A percentile compares a stretch with the other conserved stretches of the same genome.
Conservation (phyloP, 1,140 invertebrate species). For the Araneus ventricosus region DNA sequence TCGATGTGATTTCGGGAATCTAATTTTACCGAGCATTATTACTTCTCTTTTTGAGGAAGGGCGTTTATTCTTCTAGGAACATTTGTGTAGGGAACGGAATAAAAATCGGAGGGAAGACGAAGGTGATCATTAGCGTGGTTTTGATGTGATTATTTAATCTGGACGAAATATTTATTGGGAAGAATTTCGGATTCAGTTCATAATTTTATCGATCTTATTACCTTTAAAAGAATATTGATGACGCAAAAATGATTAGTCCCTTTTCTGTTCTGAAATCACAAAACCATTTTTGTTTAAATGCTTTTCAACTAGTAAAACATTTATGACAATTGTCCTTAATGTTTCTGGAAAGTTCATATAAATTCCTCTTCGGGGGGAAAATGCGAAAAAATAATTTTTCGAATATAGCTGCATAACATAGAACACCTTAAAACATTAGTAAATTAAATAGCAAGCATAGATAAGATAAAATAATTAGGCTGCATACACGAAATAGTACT, state of each 20-base stretch:
- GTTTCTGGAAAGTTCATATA: no score
- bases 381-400: no score
- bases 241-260: background rate
- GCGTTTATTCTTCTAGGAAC: slow-evolving; percentile 7
- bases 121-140: slow-evolving; percentile 31
- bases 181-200: background rate
- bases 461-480: no score
- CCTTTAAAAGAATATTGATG: background rate
- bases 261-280: background rate
- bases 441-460: no score
- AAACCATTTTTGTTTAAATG: background rate
- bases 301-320: no score
- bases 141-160: background rate
- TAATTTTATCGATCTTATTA: no score
- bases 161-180: background rate
- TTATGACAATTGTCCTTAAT: no score
- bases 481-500: no score
- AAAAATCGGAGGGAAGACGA: background rate
- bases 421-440: no score
- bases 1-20: slow-evolving; percentile 57
- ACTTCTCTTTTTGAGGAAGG: slow-evolving; percentile 47
- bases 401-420: no score
- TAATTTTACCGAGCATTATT: slow-evolving; percentile 44
- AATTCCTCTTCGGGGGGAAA: no score
- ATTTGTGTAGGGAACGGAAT: background rate